These are phyloP conservation scores for Aporrectodea caliginosa DNA, from an alignment of 1,140 invertebrate species.

Conservation along the genomic window DNA sequence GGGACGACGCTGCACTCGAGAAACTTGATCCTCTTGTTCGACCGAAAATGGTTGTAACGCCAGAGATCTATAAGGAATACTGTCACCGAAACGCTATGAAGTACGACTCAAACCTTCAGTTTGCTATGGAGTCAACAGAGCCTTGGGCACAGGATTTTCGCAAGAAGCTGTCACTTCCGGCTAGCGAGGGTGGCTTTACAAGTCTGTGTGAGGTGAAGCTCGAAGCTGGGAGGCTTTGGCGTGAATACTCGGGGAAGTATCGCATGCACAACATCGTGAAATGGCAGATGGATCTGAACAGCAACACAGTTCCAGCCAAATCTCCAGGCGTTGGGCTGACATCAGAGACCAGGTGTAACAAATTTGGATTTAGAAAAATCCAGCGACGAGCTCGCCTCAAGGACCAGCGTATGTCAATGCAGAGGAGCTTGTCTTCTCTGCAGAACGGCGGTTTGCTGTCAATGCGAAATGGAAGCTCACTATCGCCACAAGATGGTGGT, in stretches of 20 bases:
- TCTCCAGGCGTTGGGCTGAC: background rate
- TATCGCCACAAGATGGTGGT: too few species aligned
- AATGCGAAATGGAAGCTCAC: background rate
- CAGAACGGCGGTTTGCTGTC: background rate
- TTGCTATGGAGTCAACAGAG: constrained; percentile 34
- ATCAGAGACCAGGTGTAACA: background rate
- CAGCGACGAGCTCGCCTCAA: background rate
- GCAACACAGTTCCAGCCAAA: background rate
- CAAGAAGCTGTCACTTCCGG: constrained; percentile 14
- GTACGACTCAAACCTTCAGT: constrained; percentile 32
- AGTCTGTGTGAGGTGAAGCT: constrained; percentile 31
- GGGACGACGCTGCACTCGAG: constrained; percentile 28
- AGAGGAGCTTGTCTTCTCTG: background rate
- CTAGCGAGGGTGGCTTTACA: constrained; percentile 33
- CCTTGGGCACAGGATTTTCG: constrained; percentile 34
- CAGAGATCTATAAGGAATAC: constrained; percentile 33
- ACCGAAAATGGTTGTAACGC: constrained; percentile 30
- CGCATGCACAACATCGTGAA: constrained; percentile 33
- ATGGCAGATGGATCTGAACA: constrained; percentile 31
- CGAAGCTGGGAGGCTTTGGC: constrained; percentile 25
- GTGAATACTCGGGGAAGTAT: constrained; percentile 29
- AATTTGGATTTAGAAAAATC: background rate
- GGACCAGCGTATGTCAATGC: background rate
- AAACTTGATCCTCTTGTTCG: constrained; percentile 29
- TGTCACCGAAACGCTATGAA: constrained; percentile 33